phyloP scores from a whole-genome alignment of 2,888 invertebrate species.

The Troides oblongomaculatus region DNA sequence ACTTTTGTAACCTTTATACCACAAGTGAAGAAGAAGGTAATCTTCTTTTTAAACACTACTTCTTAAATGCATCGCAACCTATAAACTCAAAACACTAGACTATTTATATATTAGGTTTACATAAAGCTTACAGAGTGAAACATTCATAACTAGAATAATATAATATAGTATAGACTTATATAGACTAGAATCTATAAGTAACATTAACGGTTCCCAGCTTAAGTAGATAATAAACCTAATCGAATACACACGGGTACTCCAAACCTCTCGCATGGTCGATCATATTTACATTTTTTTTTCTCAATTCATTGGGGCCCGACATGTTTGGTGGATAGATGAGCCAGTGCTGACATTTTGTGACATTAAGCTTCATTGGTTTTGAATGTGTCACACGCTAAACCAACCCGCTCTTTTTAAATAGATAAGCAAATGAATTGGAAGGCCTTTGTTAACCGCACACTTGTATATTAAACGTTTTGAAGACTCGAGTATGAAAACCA shows the following conservation, averaged over 20 bases:
- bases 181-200: conserved; percentile 4
- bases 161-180: too few species aligned
- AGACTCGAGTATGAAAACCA: neutral
- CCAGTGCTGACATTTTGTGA: conserved; percentile 66
- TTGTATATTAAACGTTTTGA: conserved; percentile 46
- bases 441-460: conserved; percentile 54
- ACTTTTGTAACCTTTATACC: too few species aligned
- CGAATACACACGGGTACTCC: conserved; percentile 29
- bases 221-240: conserved; percentile 30
- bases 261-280: conserved; percentile 46
- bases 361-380: conserved; percentile 75
- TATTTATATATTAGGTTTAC: too few species aligned
- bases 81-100: too few species aligned
- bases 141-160: too few species aligned
- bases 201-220: conserved; percentile 19
- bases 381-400: conserved; percentile 64
- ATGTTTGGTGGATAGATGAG: conserved; percentile 62
- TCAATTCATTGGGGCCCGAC: conserved; percentile 54
- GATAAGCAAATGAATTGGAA: conserved; percentile 79
- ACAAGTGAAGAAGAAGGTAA: too few species aligned
- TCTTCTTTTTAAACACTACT: too few species aligned
- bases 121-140: too few species aligned
- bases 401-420: conserved; percentile 71
- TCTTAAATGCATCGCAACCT: too few species aligned
- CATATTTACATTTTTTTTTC: conserved; percentile 61